Percentiles rank a stretch among this genome's conserved stretches.
Conservation (phyloP, 2,888 invertebrate species). For the Ophion ventricosus region DNA sequence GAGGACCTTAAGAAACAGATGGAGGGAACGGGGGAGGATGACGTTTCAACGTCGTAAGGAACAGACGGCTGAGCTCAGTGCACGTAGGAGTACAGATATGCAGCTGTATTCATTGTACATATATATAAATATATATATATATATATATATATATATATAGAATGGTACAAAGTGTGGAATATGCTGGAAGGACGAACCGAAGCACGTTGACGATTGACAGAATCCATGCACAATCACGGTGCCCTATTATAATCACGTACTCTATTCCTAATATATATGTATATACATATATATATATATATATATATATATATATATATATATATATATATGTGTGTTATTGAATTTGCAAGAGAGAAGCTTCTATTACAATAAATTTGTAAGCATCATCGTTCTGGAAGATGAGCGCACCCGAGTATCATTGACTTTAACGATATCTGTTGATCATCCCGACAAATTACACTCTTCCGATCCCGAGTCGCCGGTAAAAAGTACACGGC, state of each 20-base stretch:
- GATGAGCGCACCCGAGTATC: conserved; percentile 37
- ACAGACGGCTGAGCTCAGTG: conserved; percentile 33
- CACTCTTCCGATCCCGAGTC: not conserved
- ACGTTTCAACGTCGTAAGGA: conserved; percentile 59
- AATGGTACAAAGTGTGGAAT: conserved; percentile 48
- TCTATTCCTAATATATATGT: not conserved
- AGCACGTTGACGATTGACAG: conserved; percentile 41
- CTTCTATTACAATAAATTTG: conserved; percentile 64
- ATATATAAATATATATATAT: not conserved
- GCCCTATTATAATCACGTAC: conserved; percentile 15
- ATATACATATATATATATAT: not conserved
- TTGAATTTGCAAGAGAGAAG: conserved; percentile 1
- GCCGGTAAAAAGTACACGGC: not conserved
- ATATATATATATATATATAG: not conserved
- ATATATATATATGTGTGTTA: not conserved
- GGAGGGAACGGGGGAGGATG: conserved; percentile 44
- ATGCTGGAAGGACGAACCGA: conserved; percentile 49
- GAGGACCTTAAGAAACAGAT: conserved; percentile 34
- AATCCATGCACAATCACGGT: conserved; percentile 30
- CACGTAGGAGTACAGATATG: conserved; percentile 44
- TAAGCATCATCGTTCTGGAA: conserved; percentile 21
- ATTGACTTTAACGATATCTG: conserved; percentile 29
- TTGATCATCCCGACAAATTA: conserved; percentile 48
- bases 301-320: not conserved
- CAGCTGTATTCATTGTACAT: conserved; percentile 42